A percentile compares a stretch with the other conserved stretches of the same genome.
Conservation (phyloP, 2,888 invertebrate species). For the Dugesia japonica region DNA sequence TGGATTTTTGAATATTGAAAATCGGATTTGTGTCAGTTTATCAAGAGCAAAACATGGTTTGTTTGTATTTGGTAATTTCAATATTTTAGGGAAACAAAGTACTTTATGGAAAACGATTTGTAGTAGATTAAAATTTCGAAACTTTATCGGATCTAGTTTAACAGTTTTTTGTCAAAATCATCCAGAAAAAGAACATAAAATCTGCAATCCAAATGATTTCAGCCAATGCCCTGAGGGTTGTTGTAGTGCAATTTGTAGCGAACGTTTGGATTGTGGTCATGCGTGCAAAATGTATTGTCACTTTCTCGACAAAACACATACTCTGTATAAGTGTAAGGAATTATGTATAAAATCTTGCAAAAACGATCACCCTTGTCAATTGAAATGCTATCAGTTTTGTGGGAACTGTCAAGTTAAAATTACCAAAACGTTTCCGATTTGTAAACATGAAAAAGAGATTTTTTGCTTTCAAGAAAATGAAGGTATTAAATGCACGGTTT, state of each 20-base stretch:
- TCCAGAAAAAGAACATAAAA: constrained; percentile 33
- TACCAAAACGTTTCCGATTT: constrained; percentile 38
- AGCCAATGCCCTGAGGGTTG: constrained; percentile 49
- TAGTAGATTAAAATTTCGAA: constrained; percentile 45
- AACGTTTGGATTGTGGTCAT: constrained; percentile 54
- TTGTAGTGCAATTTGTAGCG: constrained; percentile 53
- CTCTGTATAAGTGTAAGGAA: constrained; percentile 41
- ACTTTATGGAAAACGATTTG: constrained; percentile 38
- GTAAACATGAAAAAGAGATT: too few relatives aligned
- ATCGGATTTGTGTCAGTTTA: constrained; percentile 63
- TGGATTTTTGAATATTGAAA: constrained; percentile 51
- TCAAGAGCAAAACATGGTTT: constrained; percentile 54
- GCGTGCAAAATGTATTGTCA: constrained; percentile 56
- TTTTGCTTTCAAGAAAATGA: too few relatives aligned
- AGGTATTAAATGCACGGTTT: too few relatives aligned
- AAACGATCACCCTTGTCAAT: constrained; percentile 31
- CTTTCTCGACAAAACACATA: constrained; percentile 52
- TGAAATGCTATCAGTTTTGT: constrained; percentile 9
- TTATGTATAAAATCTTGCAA: constrained; percentile 37
- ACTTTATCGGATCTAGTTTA: constrained; percentile 39
- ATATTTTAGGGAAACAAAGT: constrained; percentile 36
- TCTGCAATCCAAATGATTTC: constrained; percentile 36
- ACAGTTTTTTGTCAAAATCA: constrained; percentile 36
- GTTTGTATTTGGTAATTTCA: constrained; percentile 43
- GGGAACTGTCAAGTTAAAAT: neutral